Base-by-base conservation (phyloP, 2,113 vertebrate species). In the Ellobius talpinus region DNA sequence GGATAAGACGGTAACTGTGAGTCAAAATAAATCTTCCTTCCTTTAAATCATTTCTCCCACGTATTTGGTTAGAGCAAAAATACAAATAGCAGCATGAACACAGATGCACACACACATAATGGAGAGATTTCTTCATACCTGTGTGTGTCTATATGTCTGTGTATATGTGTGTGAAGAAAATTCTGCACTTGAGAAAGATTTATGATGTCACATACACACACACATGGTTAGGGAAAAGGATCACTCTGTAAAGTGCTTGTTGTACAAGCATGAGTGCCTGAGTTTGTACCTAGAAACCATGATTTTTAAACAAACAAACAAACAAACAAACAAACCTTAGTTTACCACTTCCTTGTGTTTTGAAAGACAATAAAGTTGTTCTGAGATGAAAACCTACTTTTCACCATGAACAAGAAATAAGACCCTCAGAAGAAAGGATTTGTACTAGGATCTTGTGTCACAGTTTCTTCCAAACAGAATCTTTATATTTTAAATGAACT, bases 161-260 rank as follows among this genome's bases (percentile, higher is more conserved):
- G 6, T 74, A 19, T 42, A 2, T 74, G 3, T 42, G 1, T 24
- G 21, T 74, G 21, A 65, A 65, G 26, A 65, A 12, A 29, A 65
- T 65, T 26, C 13, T 33, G 31, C 31, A 9, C 19, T 2, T 72
- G 68, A 72, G 17, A n/a, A 72, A n/a, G 33, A n/a, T 17, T 33
- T 72, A n/a, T 31, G 31, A 31, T 66, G 24, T 66, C 76, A 50
- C 61, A 26, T 4, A 23, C 63, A 65, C 63, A 65, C 63, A 29
- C 24, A 65, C 24, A 4, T 2, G 4, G 26, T 45, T 31, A 8
- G 6, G 3, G 0, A 78, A 3, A 7, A 50, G 5, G 16, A 72
- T 72, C 29, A 70, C 14, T 70, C 33, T 36, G 5, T 74, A 42
- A 74, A 24, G 10, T 74, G n/a, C 39, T 24, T 42, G 19, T 42